These are phyloP conservation scores for Seladonia tumulorum DNA, from an alignment of 2,888 invertebrate genomes.

Conservation along the genomic window DNA sequence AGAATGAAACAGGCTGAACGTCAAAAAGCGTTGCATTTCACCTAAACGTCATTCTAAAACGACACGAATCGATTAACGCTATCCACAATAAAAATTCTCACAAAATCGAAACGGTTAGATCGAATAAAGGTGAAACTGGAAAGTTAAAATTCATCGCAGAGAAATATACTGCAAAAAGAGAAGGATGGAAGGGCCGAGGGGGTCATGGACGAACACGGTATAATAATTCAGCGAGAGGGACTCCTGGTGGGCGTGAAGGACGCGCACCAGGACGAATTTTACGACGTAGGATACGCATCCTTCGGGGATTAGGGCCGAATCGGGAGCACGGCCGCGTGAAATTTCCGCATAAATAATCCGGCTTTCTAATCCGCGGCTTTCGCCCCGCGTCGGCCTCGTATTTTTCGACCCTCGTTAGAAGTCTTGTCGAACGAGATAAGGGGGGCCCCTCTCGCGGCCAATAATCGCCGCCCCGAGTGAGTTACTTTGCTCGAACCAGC, in stretches of 20 bases:
- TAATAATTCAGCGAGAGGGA: background rate
- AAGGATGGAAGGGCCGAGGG: background rate
- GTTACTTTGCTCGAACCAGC: background rate
- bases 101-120: too few species aligned
- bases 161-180: background rate
- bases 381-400: slow-evolving; percentile 37
- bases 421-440: slow-evolving; percentile 48
- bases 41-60: too few species aligned
- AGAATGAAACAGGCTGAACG: too few species aligned
- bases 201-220: background rate
- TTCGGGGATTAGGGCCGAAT: slow-evolving; percentile 47
- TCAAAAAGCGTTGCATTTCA: too few species aligned
- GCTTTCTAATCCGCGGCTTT: slow-evolving; percentile 57
- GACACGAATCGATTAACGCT: too few species aligned
- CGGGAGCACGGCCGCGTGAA: slow-evolving; percentile 51
- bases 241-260: slow-evolving; percentile 35
- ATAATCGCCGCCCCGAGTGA: slow-evolving; percentile 20
- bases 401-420: slow-evolving; percentile 56
- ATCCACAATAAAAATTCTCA: too few species aligned
- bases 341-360: slow-evolving; percentile 63
- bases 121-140: too few species aligned
- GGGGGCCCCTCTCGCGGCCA: background rate
- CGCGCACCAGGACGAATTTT: slow-evolving; percentile 7
- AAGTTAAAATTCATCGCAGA: too few species aligned
- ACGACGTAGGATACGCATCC: slow-evolving; percentile 39